Conservation (phyloP, 2,888 invertebrate species). For the Papilio demoleus region DNA sequence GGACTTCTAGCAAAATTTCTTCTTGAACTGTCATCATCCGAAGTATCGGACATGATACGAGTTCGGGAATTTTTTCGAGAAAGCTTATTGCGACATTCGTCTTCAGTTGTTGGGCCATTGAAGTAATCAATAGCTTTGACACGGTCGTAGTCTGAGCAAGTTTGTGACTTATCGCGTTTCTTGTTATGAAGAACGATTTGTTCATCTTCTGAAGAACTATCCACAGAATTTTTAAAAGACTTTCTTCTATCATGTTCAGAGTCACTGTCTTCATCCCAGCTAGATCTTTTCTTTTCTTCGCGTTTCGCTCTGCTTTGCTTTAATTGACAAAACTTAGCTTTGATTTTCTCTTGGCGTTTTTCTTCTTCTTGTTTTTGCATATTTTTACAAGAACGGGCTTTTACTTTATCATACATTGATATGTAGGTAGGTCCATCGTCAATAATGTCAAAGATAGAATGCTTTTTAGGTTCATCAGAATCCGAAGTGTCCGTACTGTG, state of each 20-base stretch:
- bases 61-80: constrained; percentile 87
- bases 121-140: constrained; percentile 78
- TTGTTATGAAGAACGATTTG: constrained; percentile 67
- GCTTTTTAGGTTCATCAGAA: constrained; percentile 93
- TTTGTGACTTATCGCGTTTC: constrained; percentile 80
- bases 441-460: constrained; percentile 95
- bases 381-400: constrained; percentile 96
- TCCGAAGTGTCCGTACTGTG: constrained; percentile 88
- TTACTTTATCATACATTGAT: constrained; percentile 99
- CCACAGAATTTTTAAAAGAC: constrained; percentile 72
- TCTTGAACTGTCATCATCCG: constrained; percentile 86
- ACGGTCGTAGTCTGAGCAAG: constrained; percentile 65
- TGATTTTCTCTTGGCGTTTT: constrained; percentile 92
- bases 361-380: constrained; percentile 96
- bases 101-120: constrained; percentile 78
- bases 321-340: constrained; percentile 94
- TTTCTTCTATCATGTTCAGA: constrained; percentile 80
- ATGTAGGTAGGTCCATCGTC: constrained; percentile 95
- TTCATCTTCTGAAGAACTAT: constrained; percentile 83
- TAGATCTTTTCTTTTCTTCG: constrained; percentile 94
- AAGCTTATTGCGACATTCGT: constrained; percentile 81
- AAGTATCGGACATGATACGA: constrained; percentile 90
- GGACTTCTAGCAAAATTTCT: constrained; percentile 76
- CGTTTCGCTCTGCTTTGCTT: constrained; percentile 94
- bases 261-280: constrained; percentile 94